Conservation (phyloP, 2,113 vertebrate genomes). For the Indri indri region DNA sequence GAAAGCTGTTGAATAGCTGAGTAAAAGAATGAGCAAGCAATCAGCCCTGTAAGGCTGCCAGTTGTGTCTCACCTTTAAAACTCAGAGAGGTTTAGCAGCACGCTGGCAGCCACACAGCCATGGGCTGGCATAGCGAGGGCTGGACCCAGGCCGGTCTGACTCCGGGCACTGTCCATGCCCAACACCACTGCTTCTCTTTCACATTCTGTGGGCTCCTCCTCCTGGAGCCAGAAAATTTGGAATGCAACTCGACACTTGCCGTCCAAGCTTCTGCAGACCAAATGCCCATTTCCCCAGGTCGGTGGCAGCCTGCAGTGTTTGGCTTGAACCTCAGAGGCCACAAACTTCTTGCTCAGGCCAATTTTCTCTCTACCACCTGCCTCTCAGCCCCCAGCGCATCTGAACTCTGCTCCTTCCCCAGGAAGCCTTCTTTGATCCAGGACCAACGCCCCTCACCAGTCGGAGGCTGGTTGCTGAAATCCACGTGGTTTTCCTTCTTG, state of each 20-base stretch:
- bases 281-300: background rate
- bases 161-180: fast-evolving
- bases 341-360: background rate
- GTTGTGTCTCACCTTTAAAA: background rate
- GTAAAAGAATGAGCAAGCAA: background rate
- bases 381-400: background rate
- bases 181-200: background rate
- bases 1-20: background rate
- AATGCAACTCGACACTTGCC: background rate
- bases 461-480: background rate
- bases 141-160: background rate
- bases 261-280: background rate
- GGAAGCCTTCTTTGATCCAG: background rate
- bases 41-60: background rate
- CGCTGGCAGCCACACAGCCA: background rate
- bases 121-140: background rate
- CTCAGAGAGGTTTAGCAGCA: background rate
- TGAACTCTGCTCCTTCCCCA: background rate
- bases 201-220: background rate
- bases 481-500: background rate
- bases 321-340: background rate
- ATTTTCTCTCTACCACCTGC: background rate
- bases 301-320: background rate
- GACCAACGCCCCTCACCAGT: background rate
- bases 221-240: background rate